Evolutionary conservation across 2,113 vertebrate species (phyloP).

Genomic region (Varanus komodoensis): DNA sequence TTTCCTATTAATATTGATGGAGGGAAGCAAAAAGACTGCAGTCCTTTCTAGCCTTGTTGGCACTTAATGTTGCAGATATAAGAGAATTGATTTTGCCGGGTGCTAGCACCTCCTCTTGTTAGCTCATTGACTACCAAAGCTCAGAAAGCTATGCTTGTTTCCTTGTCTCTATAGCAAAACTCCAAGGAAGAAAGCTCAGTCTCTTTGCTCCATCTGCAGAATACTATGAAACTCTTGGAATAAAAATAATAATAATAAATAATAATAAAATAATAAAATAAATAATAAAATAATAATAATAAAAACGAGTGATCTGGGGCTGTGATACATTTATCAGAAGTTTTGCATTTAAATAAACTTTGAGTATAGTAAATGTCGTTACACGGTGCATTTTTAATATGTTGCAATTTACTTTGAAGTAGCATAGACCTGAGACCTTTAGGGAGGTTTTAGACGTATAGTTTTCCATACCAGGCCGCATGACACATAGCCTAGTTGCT

Average conservation of each 20-base stretch:
- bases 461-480: not conserved
- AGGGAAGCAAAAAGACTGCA: not conserved
- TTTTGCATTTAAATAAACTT: conserved; percentile 16
- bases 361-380: not conserved
- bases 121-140: not conserved
- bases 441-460: not conserved
- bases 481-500: not conserved
- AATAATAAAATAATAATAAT: too few relatives aligned
- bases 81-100: not conserved
- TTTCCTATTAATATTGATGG: conserved; percentile 19
- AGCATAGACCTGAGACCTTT: not conserved
- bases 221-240: not conserved
- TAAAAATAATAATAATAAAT: too few relatives aligned
- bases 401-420: not conserved
- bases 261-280: too few relatives aligned
- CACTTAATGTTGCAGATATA: not conserved
- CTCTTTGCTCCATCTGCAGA: not conserved
- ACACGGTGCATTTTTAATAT: not conserved
- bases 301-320: not conserved
- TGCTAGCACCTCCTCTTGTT: not conserved
- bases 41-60: not conserved
- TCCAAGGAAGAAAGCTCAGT: not conserved
- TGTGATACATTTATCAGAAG: conserved; percentile 1
- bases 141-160: not conserved
- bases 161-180: not conserved